Conservation (phyloP, 1,140 invertebrate species). For the Drosophila watanabei region DNA sequence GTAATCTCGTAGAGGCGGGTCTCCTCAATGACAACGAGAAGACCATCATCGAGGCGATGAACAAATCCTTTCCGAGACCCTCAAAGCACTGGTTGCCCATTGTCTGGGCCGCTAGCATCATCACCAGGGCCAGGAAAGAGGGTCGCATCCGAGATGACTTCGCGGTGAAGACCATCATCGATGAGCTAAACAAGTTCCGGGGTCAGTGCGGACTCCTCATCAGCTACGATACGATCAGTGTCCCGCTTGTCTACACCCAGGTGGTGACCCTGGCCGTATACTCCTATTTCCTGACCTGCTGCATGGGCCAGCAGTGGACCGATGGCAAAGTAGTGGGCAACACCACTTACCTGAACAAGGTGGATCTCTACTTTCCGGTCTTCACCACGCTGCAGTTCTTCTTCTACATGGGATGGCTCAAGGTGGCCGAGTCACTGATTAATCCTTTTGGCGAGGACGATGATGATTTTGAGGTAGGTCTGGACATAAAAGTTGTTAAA, state of each 20-base stretch:
- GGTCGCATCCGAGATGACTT: constrained; percentile 96
- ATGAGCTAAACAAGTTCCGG: constrained; percentile 95
- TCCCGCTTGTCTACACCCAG: constrained; percentile 97
- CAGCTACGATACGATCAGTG: constrained; percentile 96
- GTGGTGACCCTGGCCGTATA: constrained; percentile 97
- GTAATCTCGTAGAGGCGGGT: constrained; percentile 95
- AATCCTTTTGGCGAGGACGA: constrained; percentile 96
- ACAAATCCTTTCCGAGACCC: constrained; percentile 93
- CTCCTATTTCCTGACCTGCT: constrained; percentile 92
- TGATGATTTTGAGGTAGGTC: constrained; percentile 88
- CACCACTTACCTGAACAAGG: constrained; percentile 85
- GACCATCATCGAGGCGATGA: constrained; percentile 92
- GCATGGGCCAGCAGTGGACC: constrained; percentile 93
- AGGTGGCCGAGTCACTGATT: constrained; percentile 93
- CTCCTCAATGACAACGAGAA: constrained; percentile 95
- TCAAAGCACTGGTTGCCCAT: constrained; percentile 98
- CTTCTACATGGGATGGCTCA: constrained; percentile 96
- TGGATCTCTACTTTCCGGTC: constrained; percentile 94
- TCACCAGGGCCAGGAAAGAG: constrained; percentile 95
- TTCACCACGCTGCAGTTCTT: constrained; percentile 94
- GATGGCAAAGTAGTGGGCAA: constrained; percentile 85
- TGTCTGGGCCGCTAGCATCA: constrained; percentile 96
- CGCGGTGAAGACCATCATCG: constrained; percentile 96
- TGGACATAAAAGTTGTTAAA: rapidly evolving
- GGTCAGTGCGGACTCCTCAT: constrained; percentile 93